Percentiles rank a stretch among this genome's conserved stretches.
Conservation (phyloP, 2,888 invertebrate genomes). For the Ctena decussata region DNA sequence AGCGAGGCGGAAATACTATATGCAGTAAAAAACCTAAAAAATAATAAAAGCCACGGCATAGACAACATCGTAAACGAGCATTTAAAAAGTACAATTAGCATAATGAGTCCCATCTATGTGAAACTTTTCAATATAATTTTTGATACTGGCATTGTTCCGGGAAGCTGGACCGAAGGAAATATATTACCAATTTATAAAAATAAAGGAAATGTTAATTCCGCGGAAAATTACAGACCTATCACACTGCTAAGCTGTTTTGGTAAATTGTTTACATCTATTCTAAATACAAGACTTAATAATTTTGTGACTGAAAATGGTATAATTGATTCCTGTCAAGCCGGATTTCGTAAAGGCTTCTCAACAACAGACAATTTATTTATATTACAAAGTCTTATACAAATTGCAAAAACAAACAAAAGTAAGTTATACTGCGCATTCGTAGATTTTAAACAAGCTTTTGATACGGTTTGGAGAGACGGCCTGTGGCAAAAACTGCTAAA, state of each 20-base stretch:
- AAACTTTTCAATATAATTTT: constrained; percentile 25
- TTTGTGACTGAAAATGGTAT: not conserved
- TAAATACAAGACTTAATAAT: not conserved
- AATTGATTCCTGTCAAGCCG: constrained; percentile 23
- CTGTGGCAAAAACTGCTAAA: constrained; percentile 25
- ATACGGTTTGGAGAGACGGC: constrained; percentile 31
- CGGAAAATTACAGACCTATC: constrained; percentile 27
- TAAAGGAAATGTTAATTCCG: constrained; percentile 12
- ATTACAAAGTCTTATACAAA: constrained; percentile 6
- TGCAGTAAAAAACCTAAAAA: not conserved
- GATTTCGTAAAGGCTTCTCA: constrained; percentile 26
- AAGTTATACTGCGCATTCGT: constrained; percentile 30
- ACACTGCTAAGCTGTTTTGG: constrained; percentile 19
- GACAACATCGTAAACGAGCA: constrained; percentile 21
- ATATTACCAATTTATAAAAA: constrained; percentile 27
- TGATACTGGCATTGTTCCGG: constrained; percentile 9
- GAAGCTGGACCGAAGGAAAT: constrained; percentile 5
- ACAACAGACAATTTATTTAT: constrained; percentile 36
- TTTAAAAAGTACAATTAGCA: not conserved
- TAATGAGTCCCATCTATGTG: not conserved
- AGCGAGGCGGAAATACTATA: not conserved
- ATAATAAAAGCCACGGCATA: not conserved
- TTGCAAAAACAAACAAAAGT: constrained; percentile 6
- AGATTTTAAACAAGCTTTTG: constrained; percentile 36
- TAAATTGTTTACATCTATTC: constrained; percentile 13